Percentiles rank a stretch among this genome's conserved stretches.
These are phyloP conservation scores for Opisthograptis luteolata DNA, from an alignment of 2,888 invertebrate genomes.

Conservation along the genomic window DNA sequence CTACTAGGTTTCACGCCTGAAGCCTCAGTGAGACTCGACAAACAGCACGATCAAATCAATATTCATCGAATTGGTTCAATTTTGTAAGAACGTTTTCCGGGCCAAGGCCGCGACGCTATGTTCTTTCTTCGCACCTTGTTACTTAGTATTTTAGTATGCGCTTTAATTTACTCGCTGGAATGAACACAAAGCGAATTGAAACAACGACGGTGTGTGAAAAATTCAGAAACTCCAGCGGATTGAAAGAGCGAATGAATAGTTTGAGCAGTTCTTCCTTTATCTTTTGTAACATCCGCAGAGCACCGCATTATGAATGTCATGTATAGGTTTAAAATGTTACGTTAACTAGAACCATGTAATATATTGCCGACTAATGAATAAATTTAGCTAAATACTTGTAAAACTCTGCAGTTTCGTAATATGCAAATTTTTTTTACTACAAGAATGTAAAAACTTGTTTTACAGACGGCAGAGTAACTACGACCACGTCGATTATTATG, in stretches of 20 bases:
- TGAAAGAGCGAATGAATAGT: conserved; percentile 8
- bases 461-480: too few relatives aligned
- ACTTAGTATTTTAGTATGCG: conserved; percentile 1
- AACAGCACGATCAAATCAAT: conserved; percentile 14
- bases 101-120: conserved; percentile 7
- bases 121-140: conserved; percentile 13
- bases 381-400: too few relatives aligned
- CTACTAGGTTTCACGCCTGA: neutral
- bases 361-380: too few relatives aligned
- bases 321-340: too few relatives aligned
- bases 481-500: too few relatives aligned
- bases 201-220: conserved; percentile 1
- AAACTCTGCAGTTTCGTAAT: too few relatives aligned
- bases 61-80: conserved; percentile 11
- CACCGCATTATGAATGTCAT: too few relatives aligned
- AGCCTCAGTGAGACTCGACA: neutral
- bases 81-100: conserved; percentile 11
- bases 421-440: too few relatives aligned
- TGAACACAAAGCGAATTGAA: neutral
- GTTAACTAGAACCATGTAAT: too few relatives aligned
- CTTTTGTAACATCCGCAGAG: neutral
- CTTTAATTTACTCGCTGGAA: conserved; percentile 4
- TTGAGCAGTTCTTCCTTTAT: neutral
- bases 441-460: too few relatives aligned
- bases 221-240: conserved; percentile 4